These are phyloP conservation scores for Adelosebastes latens DNA, from an alignment of 2,797 vertebrate genomes.

Conservation along the genomic window DNA sequence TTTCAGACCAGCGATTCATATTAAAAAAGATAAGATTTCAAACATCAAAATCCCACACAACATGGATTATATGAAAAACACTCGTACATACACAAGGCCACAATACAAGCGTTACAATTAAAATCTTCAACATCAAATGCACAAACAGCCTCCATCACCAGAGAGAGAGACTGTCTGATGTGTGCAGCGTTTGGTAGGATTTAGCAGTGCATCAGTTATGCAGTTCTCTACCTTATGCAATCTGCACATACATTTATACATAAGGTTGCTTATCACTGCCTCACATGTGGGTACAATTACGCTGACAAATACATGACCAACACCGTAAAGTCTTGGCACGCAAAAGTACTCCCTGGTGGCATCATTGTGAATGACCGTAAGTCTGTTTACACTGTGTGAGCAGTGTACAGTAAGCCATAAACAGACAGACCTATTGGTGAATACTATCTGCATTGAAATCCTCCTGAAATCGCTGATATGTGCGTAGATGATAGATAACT, in stretches of 20 bases:
- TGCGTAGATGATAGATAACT: background rate
- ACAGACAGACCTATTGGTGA: background rate
- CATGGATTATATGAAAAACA: background rate
- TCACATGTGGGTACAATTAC: conserved; percentile 43
- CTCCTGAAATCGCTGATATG: background rate
- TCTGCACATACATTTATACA: conserved; percentile 38
- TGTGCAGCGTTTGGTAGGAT: conserved; percentile 25
- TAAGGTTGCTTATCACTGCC: conserved; percentile 47
- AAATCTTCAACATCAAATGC: conserved; percentile 10
- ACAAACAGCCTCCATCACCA: conserved; percentile 11
- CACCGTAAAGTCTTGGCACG: conserved; percentile 24
- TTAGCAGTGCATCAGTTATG: conserved; percentile 48
- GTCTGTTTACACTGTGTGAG: conserved; percentile 4
- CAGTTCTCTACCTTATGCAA: conserved; percentile 34
- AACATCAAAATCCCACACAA: background rate
- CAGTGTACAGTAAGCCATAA: background rate
- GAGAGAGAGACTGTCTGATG: conserved; percentile 16
- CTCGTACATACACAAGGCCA: background rate
- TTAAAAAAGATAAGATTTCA: background rate
- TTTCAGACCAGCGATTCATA: background rate
- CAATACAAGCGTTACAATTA: conserved; percentile 1
- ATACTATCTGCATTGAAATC: background rate
- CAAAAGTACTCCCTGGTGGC: conserved; percentile 5
- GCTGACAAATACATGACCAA: conserved; percentile 31
- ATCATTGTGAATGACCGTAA: conserved; percentile 14